Conservation (phyloP, 2,888 invertebrate genomes). For the Caenorhabditis sinica region DNA sequence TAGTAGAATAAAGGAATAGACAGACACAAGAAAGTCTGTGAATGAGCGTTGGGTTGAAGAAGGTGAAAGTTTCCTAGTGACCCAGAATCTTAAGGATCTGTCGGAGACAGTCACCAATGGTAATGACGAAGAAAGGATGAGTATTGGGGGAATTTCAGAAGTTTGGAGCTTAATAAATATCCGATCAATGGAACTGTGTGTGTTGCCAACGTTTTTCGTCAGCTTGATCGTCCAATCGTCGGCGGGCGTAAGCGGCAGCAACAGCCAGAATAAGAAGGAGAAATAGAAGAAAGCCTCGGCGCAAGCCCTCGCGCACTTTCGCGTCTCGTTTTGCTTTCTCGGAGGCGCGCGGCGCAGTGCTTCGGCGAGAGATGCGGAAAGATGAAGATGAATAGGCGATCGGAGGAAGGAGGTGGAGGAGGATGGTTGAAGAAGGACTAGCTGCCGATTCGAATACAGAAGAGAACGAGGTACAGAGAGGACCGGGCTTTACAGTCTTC, state of each 20-base stretch:
- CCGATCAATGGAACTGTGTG: conserved; percentile 15
- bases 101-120: conserved; percentile 25
- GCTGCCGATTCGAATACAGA: conserved; percentile 36
- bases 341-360: conserved; percentile 42
- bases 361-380: conserved; percentile 29
- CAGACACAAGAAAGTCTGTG: conserved; percentile 26
- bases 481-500: conserved; percentile 46
- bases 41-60: conserved; percentile 33
- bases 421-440: conserved; percentile 27
- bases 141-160: background rate
- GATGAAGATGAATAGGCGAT: conserved; percentile 57
- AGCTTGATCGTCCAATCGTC: conserved; percentile 43
- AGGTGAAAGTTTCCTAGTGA: conserved; percentile 56
- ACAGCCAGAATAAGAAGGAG: conserved; percentile 43
- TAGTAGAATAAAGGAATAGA: conserved; percentile 27
- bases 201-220: conserved; percentile 40
- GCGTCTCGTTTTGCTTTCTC: conserved; percentile 59
- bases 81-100: conserved; percentile 35
- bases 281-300: conserved; percentile 44
- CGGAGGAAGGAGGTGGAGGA: conserved; percentile 38
- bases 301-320: conserved; percentile 46
- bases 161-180: conserved; percentile 6
- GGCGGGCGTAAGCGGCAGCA: conserved; percentile 45
- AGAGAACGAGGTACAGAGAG: conserved; percentile 35
- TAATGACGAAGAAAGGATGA: background rate